These are phyloP conservation scores for Pontoporia blainvillei DNA, from an alignment of 2,113 vertebrate genomes.

Conservation along the genomic window DNA sequence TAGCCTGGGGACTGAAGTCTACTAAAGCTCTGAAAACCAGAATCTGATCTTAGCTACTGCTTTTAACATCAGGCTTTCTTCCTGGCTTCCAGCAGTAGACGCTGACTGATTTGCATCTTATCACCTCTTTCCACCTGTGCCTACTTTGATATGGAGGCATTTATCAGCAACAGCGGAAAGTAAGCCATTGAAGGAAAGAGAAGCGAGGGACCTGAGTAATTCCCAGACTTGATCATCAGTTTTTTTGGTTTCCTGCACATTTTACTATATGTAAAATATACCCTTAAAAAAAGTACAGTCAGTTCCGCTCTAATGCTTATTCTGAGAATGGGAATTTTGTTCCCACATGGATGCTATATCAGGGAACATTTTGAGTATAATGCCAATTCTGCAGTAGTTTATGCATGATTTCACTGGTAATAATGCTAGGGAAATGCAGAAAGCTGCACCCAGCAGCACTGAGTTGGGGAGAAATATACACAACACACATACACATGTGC, in stretches of 20 bases:
- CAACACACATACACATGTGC: neutral
- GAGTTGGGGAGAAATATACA: neutral
- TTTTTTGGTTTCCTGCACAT: conserved; percentile 13
- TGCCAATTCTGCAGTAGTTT: neutral
- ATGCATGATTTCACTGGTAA: neutral
- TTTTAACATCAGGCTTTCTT: conserved; percentile 13
- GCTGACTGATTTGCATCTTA: neutral
- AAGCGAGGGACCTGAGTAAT: neutral
- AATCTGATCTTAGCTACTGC: neutral
- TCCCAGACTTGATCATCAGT: neutral
- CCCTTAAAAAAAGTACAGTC: neutral
- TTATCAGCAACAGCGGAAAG: conserved; percentile 41
- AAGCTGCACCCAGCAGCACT: neutral
- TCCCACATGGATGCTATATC: neutral
- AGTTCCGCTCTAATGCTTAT: neutral
- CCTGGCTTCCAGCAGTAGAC: neutral
- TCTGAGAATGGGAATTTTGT: conserved; percentile 1
- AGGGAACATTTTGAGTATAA: neutral
- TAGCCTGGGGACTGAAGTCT: neutral
- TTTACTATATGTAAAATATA: neutral
- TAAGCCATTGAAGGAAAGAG: conserved; percentile 21
- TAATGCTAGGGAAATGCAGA: neutral
- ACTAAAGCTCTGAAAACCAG: neutral
- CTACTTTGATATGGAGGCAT: conserved; percentile 17
- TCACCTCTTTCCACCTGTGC: conserved; percentile 19